These are phyloP conservation scores for Procavia capensis DNA, from an alignment of 2,113 vertebrate genomes.

Conservation along the genomic window DNA sequence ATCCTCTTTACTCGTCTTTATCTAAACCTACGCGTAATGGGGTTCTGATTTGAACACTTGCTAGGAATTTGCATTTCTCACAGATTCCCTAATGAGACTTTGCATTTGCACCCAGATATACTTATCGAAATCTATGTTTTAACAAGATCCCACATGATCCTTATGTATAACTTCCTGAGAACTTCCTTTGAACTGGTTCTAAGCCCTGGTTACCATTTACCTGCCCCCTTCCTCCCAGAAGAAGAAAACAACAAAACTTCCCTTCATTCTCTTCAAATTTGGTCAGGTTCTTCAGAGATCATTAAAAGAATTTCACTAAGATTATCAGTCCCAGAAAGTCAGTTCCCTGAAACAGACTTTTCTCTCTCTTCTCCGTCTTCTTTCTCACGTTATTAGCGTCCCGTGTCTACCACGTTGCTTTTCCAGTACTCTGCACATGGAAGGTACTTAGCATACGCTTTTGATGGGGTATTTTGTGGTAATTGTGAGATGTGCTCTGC, in stretches of 20 bases:
- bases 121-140: too few species aligned
- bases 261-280: neutral
- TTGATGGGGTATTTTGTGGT: neutral
- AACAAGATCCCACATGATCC: too few species aligned
- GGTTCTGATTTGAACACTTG: too few species aligned
- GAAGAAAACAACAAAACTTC: neutral
- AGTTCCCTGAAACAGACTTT: neutral
- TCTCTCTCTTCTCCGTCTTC: neutral
- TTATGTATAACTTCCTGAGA: too few species aligned
- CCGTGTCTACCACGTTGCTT: neutral
- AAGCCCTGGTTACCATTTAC: neutral
- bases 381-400: rapidly evolving
- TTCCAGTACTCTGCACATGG: too few species aligned
- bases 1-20: neutral
- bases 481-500: neutral
- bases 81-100: too few species aligned
- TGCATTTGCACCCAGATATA: too few species aligned
- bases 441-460: neutral
- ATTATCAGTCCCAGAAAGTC: neutral
- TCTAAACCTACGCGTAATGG: neutral
- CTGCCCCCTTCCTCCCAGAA: rapidly evolving
- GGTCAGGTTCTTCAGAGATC: neutral
- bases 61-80: too few species aligned
- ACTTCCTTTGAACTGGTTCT: too few species aligned
- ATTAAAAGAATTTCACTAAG: neutral